A percentile compares a stretch with the other conserved stretches of the same genome.
Conservation (phyloP, 64 coral and sea anemone genomes). For the Anthopleura sola region DNA sequence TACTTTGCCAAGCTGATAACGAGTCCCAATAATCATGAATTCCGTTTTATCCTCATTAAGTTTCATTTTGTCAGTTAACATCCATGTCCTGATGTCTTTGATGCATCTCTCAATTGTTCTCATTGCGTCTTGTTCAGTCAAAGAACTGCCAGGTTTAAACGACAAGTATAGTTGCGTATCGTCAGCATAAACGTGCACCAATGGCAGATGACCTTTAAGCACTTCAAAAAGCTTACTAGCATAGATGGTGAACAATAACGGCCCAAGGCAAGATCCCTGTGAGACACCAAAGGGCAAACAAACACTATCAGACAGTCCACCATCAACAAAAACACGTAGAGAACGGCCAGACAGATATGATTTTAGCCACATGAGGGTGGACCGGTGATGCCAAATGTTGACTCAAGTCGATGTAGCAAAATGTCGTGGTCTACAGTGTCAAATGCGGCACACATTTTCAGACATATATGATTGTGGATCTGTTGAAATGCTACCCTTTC, state of each 20-base stretch:
- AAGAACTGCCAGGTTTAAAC: neutral
- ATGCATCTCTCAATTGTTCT: neutral
- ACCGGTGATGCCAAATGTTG: conserved; percentile 36
- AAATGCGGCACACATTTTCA: neutral
- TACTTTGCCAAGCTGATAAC: too few relatives aligned
- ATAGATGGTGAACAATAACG: neutral
- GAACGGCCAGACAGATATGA: conserved; percentile 29
- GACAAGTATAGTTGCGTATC: conserved; percentile 30
- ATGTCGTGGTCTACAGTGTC: conserved; percentile 14
- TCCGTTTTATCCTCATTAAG: conserved; percentile 1
- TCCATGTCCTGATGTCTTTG: neutral
- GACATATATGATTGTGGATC: neutral
- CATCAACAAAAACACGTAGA: neutral
- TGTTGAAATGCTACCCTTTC: conserved; percentile 48
- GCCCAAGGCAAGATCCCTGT: neutral
- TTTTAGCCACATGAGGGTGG: conserved; percentile 10
- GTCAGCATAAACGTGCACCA: conserved; percentile 9
- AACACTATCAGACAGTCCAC: neutral
- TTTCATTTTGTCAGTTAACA: neutral
- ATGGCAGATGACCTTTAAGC: neutral
- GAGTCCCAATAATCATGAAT: too few relatives aligned
- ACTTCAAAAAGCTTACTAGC: conserved; percentile 23
- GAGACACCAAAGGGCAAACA: neutral
- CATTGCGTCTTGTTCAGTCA: neutral
- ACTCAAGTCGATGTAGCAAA: conserved; percentile 14